Base-by-base conservation (phyloP, 2,888 invertebrate species). In the Amitus sp. region DNA sequence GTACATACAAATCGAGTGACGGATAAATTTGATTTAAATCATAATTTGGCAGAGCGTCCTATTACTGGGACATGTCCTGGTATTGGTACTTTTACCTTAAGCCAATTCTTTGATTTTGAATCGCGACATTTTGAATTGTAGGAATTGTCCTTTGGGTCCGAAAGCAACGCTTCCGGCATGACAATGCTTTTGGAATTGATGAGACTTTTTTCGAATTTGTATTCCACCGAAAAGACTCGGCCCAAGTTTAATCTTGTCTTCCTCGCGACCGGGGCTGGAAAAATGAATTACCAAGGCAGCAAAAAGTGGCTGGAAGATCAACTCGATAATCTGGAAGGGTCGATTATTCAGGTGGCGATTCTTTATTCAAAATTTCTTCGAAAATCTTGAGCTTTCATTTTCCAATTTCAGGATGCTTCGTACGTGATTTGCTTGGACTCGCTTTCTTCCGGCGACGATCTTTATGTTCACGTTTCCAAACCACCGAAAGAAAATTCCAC, bases 291-390 rank as follows among this genome's bases (percentile, higher is more conserved):
- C 79, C 94, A 95, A 82, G 96, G 98, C 0, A 91, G 94, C 37
- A 96, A 97, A 83, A 95, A 95, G 76, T 98, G 96, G 95, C 85
- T 98, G 10, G 96, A 97, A 77, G 95, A 96, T 76, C 94, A 95
- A 76, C 80, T 95, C 61, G 98, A 98, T 77, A 89, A 88, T 0
- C 82, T 87, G 12, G 91, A 92, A 69, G 87, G 88, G 40, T 87
- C 89, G 1, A 77, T 90, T 43, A 84, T 91, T 65, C 93, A 92
- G 87, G 95, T 94, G 15, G 12, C 5, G 6, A 37, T 12, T 37
- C 10, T n/a, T n/a, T n/a, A n/a, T n/a, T n/a, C n/a, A n/a, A 5
- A 27, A 27, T 27, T 27, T 27, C 28, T 27, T 27, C 6, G 28
- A 27, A 9, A 27, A 27, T 9, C 28, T 7, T 9, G 9, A 7